Conservation (phyloP, 2,113 vertebrate species). For the Microtus pennsylvanicus region DNA sequence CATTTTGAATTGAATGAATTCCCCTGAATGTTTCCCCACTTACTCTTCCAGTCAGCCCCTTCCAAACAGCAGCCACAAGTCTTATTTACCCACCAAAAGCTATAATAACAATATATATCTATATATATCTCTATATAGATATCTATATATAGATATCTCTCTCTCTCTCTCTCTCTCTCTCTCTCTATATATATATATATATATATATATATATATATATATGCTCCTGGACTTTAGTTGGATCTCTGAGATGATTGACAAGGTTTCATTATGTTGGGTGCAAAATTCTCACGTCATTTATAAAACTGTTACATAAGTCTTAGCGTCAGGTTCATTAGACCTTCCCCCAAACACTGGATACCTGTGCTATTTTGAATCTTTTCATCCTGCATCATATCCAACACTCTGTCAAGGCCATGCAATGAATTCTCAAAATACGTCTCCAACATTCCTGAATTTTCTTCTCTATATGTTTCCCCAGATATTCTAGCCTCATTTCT, state of each 20-base stretch:
- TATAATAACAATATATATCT: neutral
- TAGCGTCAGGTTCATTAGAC: neutral
- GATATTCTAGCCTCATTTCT: neutral
- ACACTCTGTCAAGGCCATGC: neutral
- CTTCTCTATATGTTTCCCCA: neutral
- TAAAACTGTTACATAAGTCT: neutral
- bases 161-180: too few species aligned
- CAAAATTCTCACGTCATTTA: neutral
- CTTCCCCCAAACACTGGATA: neutral
- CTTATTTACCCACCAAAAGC: neutral
- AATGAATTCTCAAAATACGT: neutral
- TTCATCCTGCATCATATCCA: neutral
- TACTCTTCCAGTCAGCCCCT: too few species aligned
- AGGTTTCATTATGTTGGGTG: neutral
- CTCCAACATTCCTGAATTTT: neutral
- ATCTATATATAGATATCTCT: too few species aligned
- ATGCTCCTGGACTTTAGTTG: neutral
- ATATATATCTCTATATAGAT: too few species aligned
- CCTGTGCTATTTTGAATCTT: constrained; percentile 1
- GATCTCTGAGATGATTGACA: neutral
- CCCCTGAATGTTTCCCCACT: neutral
- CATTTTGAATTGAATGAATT: neutral
- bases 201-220: too few species aligned
- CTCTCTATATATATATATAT: too few species aligned
- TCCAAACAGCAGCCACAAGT: neutral